phyloP scores from a whole-genome alignment of 1,140 invertebrate genomes.

The Nasonia vitripennis region DNA sequence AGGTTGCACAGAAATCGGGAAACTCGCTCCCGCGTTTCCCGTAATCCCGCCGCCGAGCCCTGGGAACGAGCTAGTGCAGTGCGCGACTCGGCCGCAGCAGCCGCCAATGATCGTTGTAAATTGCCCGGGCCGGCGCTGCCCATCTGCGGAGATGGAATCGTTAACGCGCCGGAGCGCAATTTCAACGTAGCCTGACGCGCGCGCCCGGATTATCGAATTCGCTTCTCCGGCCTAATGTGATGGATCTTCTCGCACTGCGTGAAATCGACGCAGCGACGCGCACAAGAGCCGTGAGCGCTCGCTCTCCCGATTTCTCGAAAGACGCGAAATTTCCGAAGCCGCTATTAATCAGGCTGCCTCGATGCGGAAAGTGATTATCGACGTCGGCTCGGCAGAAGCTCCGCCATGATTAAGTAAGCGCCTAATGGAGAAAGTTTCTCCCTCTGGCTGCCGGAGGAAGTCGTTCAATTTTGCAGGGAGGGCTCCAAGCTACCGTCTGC shows the following conservation, averaged over 20 bases:
- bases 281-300: too few species aligned
- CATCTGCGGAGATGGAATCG: conserved; percentile 56
- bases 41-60: conserved; percentile 63
- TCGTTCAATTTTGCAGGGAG: conserved; percentile 46
- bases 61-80: conserved; percentile 59
- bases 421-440: conserved; percentile 41
- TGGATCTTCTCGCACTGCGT: too few species aligned
- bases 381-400: too few species aligned
- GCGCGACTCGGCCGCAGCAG: not conserved
- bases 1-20: conserved; percentile 74
- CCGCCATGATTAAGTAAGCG: conserved; percentile 52
- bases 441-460: conserved; percentile 1
- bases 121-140: conserved; percentile 52
- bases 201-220: too few species aligned
- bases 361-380: conserved; percentile 32
- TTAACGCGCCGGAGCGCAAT: conserved; percentile 58
- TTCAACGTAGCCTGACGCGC: too few species aligned
- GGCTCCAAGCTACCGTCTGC: too few species aligned
- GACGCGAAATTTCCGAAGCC: too few species aligned
- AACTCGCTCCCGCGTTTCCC: conserved; percentile 58
- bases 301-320: too few species aligned
- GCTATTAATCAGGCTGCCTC: too few species aligned
- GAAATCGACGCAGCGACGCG: too few species aligned
- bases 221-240: too few species aligned
- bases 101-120: conserved; percentile 67